These are phyloP conservation scores for Nothobranchius kuhntae DNA, from an alignment of 2,113 vertebrate genomes.

Conservation along the genomic window DNA sequence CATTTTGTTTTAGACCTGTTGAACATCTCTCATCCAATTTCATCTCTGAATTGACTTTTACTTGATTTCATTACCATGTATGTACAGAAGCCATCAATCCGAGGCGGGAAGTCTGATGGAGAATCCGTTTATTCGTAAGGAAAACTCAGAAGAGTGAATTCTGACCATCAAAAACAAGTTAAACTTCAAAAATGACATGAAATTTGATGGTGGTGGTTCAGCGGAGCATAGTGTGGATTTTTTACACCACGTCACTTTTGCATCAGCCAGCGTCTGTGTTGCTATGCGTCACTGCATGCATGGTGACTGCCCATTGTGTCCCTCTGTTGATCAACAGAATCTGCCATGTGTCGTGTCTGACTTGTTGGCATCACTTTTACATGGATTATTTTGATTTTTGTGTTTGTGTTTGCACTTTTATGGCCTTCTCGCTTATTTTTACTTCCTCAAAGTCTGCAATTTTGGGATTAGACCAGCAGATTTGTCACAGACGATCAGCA, in stretches of 20 bases:
- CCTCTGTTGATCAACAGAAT: neutral
- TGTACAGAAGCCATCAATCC: neutral
- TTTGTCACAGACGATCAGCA: neutral
- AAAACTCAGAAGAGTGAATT: neutral
- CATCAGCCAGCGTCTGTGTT: neutral
- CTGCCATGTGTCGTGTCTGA: neutral
- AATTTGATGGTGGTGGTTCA: neutral
- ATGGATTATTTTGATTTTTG: neutral
- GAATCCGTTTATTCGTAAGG: neutral
- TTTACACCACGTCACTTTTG: conserved; percentile 1
- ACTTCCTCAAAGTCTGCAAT: neutral
- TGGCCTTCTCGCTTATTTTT: neutral
- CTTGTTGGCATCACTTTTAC: neutral
- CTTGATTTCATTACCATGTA: too few relatives aligned
- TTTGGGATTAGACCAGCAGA: neutral
- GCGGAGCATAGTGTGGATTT: neutral
- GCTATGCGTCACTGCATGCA: neutral
- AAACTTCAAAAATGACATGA: neutral
- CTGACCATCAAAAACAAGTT: neutral
- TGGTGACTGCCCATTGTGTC: too few relatives aligned
- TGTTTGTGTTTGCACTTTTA: neutral
- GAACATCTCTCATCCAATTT: neutral
- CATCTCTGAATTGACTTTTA: too few relatives aligned
- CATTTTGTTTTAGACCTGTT: neutral
- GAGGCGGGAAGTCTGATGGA: neutral